Percentiles rank a stretch among this genome's conserved stretches.
Conservation (phyloP, 2,888 invertebrate genomes). For the Hyles lineata region DNA sequence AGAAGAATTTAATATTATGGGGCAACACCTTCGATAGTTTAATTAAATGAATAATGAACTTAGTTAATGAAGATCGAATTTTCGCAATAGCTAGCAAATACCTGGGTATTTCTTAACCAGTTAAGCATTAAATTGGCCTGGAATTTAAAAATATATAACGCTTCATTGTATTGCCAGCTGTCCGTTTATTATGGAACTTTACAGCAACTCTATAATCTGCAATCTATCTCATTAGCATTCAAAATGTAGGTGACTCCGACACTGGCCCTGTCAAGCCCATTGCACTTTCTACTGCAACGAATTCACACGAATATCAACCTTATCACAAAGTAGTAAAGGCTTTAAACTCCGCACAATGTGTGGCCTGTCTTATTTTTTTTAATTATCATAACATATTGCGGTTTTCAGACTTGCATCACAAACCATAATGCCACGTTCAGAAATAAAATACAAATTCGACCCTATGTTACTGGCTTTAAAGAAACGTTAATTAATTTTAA, state of each 20-base stretch:
- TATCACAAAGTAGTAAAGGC: conserved; percentile 10
- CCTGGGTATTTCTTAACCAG: too few relatives aligned
- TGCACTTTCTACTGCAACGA: conserved; percentile 17
- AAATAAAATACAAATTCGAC: conserved; percentile 34
- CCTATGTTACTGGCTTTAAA: conserved; percentile 36
- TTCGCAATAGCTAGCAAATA: background rate
- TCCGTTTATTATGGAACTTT: conserved; percentile 18
- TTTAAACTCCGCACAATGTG: conserved; percentile 28
- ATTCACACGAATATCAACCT: conserved; percentile 14
- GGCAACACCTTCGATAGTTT: too few relatives aligned
- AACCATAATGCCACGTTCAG: conserved; percentile 30
- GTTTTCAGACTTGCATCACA: conserved; percentile 46
- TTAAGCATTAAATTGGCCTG: background rate
- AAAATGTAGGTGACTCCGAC: conserved; percentile 33
- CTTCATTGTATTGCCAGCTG: conserved; percentile 16
- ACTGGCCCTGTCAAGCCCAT: conserved; percentile 31
- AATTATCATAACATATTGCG: conserved; percentile 48
- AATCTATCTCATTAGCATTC: conserved; percentile 41
- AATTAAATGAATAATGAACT: background rate
- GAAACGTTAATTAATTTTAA: conserved; percentile 28
- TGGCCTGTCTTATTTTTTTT: conserved; percentile 42
- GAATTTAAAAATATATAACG: conserved; percentile 1
- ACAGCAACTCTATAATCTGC: conserved; percentile 32
- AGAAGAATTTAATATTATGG: too few relatives aligned
- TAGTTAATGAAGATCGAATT: background rate